Evolutionary conservation across 2,888 invertebrate genomes (phyloP), one percentile per base, ranked within the genome.

Genomic region (Athetis lepigone): DNA sequence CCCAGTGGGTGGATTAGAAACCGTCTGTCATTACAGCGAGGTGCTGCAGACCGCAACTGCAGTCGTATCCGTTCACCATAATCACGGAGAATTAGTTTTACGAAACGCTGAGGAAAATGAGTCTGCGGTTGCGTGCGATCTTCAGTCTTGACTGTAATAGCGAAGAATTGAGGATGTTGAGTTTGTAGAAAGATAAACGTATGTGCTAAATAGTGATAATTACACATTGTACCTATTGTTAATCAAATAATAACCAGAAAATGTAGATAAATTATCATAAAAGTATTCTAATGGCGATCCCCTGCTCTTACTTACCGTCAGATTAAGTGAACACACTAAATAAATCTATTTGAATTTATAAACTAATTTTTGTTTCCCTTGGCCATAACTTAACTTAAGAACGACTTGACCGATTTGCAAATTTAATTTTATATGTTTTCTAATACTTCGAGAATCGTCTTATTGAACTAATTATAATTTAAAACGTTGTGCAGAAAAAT

Each of bases 61-160:
- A 40, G 37, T 33, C n/a, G 47, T 70, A 60, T 65, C 70, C 73
- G 63, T 56, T 69, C 68, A 58, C 71, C 66, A 59, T 80, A 80
- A 80, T 78, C 39, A 55, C 55, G 13, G 70, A 42, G 47, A 66
- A 77, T 78, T 78, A 70, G 59, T 23, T 51, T 77, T 77, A 43
- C 76, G 77, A 61, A 77, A 77, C 60, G 29, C 37, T 54, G 39
- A 42, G 52, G 67, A 64, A 67, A 65, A 60, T 65, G 37, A 54
- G 39, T 33, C 42, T 37, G 51, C 45, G n/a, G 36, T 55, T 13
- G 25, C 52, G 62, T 54, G 55, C 36, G 56, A 61, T 73, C 63
- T 72, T 52, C 33, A 39, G 27, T 33, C 71, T 29, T 46, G 49
- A 66, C n/a, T n/a, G n/a, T 65, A 52, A 25, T 42, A 25, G 45